A percentile compares a stretch with the other conserved stretches of the same genome.
Evolutionary conservation across 2,797 vertebrate genomes (phyloP).

Genomic region (Pipistrellus pygmaeus): DNA sequence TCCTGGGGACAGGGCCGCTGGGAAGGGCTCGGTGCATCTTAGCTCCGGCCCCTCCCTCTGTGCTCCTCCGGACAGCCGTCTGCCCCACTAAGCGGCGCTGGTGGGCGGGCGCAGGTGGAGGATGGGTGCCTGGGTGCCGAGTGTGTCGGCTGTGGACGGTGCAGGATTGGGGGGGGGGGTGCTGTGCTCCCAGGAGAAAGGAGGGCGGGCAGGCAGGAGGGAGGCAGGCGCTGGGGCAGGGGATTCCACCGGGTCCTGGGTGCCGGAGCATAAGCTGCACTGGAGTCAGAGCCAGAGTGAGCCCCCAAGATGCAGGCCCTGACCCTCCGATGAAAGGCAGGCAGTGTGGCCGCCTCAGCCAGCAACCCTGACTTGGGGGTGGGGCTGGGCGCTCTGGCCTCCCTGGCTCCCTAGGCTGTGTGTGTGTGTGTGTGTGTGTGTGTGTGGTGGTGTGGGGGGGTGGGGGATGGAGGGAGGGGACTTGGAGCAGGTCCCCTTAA

Average conservation of each 20-base stretch:
- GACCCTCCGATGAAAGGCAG: not conserved
- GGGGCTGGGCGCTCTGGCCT: not conserved
- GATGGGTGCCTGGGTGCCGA: rapidly evolving
- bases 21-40: rapidly evolving
- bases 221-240: not conserved
- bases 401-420: too few species aligned
- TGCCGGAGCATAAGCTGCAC: rapidly evolving
- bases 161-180: not conserved
- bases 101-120: not conserved
- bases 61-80: rapidly evolving
- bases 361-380: rapidly evolving
- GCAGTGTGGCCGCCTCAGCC: rapidly evolving
- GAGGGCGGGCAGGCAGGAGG: not conserved
- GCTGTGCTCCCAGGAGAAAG: not conserved
- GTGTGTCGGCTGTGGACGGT: rapidly evolving
- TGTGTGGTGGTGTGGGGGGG: too few species aligned
- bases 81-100: rapidly evolving
- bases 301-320: too few species aligned
- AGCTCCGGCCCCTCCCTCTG: not conserved
- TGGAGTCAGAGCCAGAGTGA: rapidly evolving
- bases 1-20: rapidly evolving
- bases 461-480: too few species aligned
- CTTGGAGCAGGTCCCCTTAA: not conserved
- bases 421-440: too few species aligned
- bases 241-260: rapidly evolving